Percentiles rank a stretch among this genome's conserved stretches.
phyloP scores from a whole-genome alignment of 1,140 invertebrate genomes.

The Coboldia fuscipes region DNA sequence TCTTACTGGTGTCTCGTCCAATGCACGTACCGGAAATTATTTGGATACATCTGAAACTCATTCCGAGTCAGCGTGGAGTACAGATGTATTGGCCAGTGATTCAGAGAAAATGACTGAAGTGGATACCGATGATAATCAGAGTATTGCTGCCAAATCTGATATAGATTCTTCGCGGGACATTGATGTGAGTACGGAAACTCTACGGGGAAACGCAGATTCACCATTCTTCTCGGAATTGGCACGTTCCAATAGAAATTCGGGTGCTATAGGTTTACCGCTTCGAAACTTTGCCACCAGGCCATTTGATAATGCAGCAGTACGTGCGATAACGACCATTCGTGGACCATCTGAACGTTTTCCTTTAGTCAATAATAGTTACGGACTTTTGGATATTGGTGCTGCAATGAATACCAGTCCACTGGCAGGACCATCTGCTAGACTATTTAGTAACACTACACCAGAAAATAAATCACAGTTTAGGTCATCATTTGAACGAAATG shows the following conservation, averaged over 20 bases:
- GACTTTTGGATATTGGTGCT: too few relatives aligned
- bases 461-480: too few relatives aligned
- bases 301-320: too few relatives aligned
- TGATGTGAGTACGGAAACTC: neutral
- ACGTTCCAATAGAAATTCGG: slow-evolving; percentile 4
- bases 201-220: neutral
- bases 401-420: too few relatives aligned
- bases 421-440: too few relatives aligned
- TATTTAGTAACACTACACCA: too few relatives aligned
- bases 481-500: slow-evolving; percentile 10
- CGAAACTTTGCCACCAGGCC: too few relatives aligned
- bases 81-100: slow-evolving; percentile 86
- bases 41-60: slow-evolving; percentile 70
- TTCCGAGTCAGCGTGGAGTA: slow-evolving; percentile 89
- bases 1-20: slow-evolving; percentile 4
- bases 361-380: too few relatives aligned
- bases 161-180: slow-evolving; percentile 13
- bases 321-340: too few relatives aligned
- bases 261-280: too few relatives aligned
- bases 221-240: slow-evolving; percentile 1
- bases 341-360: too few relatives aligned
- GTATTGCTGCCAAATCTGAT: slow-evolving; percentile 47
- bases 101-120: slow-evolving; percentile 80
- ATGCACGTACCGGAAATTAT: slow-evolving; percentile 3
- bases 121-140: slow-evolving; percentile 58